These are phyloP conservation scores for Platynereis dumerilii DNA, from an alignment of 2,888 invertebrate species.

Conservation along the genomic window DNA sequence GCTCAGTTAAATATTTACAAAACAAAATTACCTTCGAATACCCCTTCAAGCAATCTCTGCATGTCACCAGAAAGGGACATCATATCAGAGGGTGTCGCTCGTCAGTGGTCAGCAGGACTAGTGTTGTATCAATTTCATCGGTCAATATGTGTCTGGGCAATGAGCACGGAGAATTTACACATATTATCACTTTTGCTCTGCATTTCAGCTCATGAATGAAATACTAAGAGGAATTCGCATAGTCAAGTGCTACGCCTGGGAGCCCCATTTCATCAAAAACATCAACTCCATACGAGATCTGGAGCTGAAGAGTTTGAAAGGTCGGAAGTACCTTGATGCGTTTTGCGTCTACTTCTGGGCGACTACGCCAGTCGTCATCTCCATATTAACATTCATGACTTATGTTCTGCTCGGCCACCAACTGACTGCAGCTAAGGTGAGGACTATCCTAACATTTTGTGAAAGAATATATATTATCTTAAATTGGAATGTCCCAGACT, in stretches of 20 bases:
- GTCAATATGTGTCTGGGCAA: too few relatives aligned
- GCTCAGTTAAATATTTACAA: too few relatives aligned
- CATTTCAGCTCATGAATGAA: slow-evolving; percentile 79
- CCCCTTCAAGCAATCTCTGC: too few relatives aligned
- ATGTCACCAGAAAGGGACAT: too few relatives aligned
- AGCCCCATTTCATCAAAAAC: slow-evolving; percentile 79
- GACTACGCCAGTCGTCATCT: slow-evolving; percentile 84
- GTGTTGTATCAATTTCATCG: too few relatives aligned
- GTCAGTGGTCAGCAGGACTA: too few relatives aligned
- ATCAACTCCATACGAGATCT: slow-evolving; percentile 66
- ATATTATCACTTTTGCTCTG: too few relatives aligned
- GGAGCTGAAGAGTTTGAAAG: slow-evolving; percentile 80
- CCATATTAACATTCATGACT: slow-evolving; percentile 65
- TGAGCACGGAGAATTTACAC: too few relatives aligned
- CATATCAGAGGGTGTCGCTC: too few relatives aligned
- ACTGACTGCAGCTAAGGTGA: slow-evolving; percentile 84
- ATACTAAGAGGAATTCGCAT: slow-evolving; percentile 85
- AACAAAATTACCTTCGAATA: too few relatives aligned
- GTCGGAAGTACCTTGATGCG: slow-evolving; percentile 94
- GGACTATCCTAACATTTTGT: too few relatives aligned
- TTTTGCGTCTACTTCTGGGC: slow-evolving; percentile 99
- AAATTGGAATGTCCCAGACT: too few relatives aligned
- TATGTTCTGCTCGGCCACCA: slow-evolving; percentile 70
- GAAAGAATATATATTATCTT: not conserved
- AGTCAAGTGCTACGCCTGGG: slow-evolving; percentile 94